These are phyloP conservation scores for Lacerta viridis DNA, from an alignment of 2,797 vertebrate genomes.

Conservation along the genomic window DNA sequence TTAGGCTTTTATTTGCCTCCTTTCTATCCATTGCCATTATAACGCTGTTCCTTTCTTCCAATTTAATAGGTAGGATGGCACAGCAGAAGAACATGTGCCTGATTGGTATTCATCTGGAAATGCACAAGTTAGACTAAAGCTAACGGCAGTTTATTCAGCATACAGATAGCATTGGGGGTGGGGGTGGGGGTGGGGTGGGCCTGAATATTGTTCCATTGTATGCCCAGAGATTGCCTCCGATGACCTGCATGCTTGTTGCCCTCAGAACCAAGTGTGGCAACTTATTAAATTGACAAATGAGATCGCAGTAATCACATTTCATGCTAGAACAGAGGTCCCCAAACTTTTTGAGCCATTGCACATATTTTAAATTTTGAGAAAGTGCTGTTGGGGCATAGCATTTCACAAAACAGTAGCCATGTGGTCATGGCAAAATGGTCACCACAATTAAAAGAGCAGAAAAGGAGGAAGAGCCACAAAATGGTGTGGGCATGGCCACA, in stretches of 20 bases:
- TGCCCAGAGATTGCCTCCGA: background rate
- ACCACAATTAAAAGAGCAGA: too few relatives aligned
- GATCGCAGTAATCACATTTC: background rate
- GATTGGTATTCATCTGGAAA: slow-evolving; percentile 39
- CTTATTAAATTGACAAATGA: slow-evolving; percentile 12
- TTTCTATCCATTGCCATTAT: slow-evolving; percentile 75
- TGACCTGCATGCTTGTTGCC: background rate
- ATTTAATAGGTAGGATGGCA: slow-evolving; percentile 54
- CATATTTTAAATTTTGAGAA: too few relatives aligned
- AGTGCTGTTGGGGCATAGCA: too few relatives aligned
- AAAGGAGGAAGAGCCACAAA: too few relatives aligned
- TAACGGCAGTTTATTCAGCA: slow-evolving; percentile 13
- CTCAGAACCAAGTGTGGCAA: background rate
- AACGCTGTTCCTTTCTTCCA: slow-evolving; percentile 60
- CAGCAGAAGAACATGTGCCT: slow-evolving; percentile 55
- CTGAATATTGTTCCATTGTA: background rate
- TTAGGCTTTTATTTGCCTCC: slow-evolving; percentile 94
- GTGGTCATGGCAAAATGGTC: too few relatives aligned
- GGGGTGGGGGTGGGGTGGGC: too few relatives aligned
- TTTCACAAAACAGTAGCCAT: too few relatives aligned
- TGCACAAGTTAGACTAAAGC: slow-evolving; percentile 26
- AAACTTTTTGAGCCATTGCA: background rate
- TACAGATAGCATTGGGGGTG: background rate
- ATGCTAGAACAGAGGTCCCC: background rate
- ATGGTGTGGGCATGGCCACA: background rate